Evolutionary conservation across 2,797 vertebrate genomes (phyloP).

Genomic region (Malurus leucopterus): DNA sequence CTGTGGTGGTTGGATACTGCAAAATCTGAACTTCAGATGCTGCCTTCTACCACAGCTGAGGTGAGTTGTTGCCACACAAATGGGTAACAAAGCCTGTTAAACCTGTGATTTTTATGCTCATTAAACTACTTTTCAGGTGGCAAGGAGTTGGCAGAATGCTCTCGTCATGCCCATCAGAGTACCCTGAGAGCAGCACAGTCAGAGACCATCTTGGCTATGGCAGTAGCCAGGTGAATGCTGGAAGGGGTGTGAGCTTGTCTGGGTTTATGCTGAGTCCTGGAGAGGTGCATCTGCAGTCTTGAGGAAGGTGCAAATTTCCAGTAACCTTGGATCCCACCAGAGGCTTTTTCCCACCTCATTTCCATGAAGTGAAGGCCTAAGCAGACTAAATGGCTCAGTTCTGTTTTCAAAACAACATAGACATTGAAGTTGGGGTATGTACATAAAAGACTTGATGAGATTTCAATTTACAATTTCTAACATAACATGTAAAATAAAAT

Average conservation of each 20-base stretch:
- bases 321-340: neutral
- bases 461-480: neutral
- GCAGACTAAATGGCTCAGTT: neutral
- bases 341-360: neutral
- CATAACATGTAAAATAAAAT: neutral
- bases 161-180: neutral
- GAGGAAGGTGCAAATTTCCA: neutral
- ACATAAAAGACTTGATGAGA: neutral
- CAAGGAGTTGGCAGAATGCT: neutral
- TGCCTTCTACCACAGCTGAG: neutral
- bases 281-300: neutral
- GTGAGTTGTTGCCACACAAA: neutral
- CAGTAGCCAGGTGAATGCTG: neutral
- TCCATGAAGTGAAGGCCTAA: rapidly evolving
- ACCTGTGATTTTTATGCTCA: neutral
- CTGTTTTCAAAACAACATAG: neutral
- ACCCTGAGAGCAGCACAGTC: neutral
- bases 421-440: neutral
- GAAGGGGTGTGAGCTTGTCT: neutral
- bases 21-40: neutral
- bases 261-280: neutral
- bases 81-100: neutral
- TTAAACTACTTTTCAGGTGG: neutral
- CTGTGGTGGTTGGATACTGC: neutral
- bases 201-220: neutral